Conservation (phyloP, 1,140 invertebrate species). For the Arion vulgaris region DNA sequence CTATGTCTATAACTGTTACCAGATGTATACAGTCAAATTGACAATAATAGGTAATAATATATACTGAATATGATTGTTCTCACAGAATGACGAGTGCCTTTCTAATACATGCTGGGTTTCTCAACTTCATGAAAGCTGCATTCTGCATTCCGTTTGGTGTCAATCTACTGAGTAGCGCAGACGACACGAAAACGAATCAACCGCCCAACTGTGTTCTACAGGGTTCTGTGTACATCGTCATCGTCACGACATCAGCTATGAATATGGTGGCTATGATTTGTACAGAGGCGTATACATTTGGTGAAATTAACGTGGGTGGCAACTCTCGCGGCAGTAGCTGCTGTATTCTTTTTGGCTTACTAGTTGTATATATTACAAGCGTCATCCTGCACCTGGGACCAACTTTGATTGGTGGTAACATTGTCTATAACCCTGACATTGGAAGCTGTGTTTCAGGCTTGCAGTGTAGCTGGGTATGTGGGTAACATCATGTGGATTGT, state of each 20-base stretch:
- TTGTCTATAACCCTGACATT: slow-evolving; percentile 69
- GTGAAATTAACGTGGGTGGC: slow-evolving; percentile 68
- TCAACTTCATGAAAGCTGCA: slow-evolving; percentile 67
- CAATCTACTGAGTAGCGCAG: slow-evolving; percentile 65
- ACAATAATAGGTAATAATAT: no score
- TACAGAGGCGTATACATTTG: slow-evolving; percentile 71
- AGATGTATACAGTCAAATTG: no score
- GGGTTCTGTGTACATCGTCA: slow-evolving; percentile 67
- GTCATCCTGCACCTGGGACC: slow-evolving; percentile 72
- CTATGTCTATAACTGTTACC: no score
- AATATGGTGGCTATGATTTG: slow-evolving; percentile 72
- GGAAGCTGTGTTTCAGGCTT: slow-evolving; percentile 68
- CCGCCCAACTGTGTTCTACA: slow-evolving; percentile 65
- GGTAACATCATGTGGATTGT: slow-evolving; percentile 72
- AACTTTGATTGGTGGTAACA: slow-evolving; percentile 71
- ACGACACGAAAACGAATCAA: slow-evolving; percentile 15
- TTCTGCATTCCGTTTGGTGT: slow-evolving; percentile 71
- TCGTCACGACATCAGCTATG: slow-evolving; percentile 69
- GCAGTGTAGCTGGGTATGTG: slow-evolving; percentile 69
- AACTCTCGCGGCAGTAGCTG: slow-evolving; percentile 65
- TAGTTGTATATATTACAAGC: slow-evolving; percentile 70
- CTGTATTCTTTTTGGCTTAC: slow-evolving; percentile 70
- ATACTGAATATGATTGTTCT: no score
- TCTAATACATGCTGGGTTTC: slow-evolving; percentile 67
- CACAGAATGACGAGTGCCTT: slow-evolving; percentile 69